phyloP scores from a whole-genome alignment of 2,888 invertebrate species.

The Cybosia mesomella region DNA sequence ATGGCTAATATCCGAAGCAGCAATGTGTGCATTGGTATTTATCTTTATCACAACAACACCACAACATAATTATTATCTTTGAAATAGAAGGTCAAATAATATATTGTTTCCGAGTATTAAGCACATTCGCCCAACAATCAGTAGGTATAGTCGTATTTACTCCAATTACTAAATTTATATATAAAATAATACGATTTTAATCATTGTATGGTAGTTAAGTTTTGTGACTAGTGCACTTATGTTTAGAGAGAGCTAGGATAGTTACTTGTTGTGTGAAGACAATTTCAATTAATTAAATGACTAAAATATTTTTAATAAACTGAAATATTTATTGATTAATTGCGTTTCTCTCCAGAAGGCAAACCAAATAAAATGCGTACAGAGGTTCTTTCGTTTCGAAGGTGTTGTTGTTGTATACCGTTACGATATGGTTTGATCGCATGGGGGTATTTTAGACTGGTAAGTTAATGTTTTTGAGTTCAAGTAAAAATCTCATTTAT shows the following conservation, averaged over 20 bases:
- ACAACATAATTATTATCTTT: background rate
- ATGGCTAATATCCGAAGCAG: background rate
- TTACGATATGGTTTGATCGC: conserved; percentile 35
- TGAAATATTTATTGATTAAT: background rate
- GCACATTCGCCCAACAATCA: background rate
- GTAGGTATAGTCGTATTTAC: background rate
- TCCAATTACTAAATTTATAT: background rate
- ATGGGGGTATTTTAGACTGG: conserved; percentile 42
- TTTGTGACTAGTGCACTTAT: background rate
- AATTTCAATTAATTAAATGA: background rate
- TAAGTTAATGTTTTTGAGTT: conserved; percentile 39
- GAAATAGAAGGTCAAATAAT: background rate
- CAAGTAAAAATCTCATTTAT: background rate
- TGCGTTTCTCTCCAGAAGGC: background rate
- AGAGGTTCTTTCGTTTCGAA: conserved; percentile 18
- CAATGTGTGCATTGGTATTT: background rate
- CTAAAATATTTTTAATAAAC: background rate
- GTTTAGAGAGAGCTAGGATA: background rate
- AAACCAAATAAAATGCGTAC: conserved; percentile 10
- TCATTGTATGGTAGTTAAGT: background rate
- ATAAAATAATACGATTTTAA: background rate
- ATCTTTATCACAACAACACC: background rate
- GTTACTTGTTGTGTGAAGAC: background rate
- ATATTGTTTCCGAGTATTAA: background rate
- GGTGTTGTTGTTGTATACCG: conserved; percentile 44